Percentiles rank a stretch among this genome's conserved stretches.
Conservation (phyloP, 53 echinoderm and acorn worm genomes). For the Echinometra lucunter region DNA sequence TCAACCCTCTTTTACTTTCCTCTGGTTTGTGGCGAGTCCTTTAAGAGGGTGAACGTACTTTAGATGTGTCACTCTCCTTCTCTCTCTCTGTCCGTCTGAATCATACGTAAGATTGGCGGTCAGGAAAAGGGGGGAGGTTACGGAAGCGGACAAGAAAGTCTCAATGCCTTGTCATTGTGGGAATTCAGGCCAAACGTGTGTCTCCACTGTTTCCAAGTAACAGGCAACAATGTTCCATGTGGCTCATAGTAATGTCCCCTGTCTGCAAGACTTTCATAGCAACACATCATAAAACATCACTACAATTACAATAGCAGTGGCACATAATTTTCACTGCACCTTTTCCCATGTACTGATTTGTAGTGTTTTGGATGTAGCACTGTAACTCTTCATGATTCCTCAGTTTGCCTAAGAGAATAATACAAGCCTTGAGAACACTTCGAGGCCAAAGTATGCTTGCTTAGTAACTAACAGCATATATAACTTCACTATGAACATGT, state of each 20-base stretch:
- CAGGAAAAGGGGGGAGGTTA: slow-evolving; percentile 59
- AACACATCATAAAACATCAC: not conserved
- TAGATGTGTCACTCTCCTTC: slow-evolving; percentile 20
- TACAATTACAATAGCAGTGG: not conserved
- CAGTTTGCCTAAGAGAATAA: not conserved
- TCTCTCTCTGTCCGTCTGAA: slow-evolving; percentile 62
- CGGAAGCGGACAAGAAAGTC: slow-evolving; percentile 50
- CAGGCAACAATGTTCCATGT: slow-evolving; percentile 19
- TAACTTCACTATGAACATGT: slow-evolving; percentile 29
- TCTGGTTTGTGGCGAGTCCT: slow-evolving; percentile 31
- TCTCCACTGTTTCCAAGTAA: slow-evolving; percentile 31
- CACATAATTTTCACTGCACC: no score
- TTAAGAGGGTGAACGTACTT: slow-evolving; percentile 59
- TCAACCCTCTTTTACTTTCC: slow-evolving; percentile 55
- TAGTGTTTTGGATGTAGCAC: not conserved
- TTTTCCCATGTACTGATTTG: not conserved
- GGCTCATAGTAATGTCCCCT: not conserved
- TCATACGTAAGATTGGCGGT: slow-evolving; percentile 44
- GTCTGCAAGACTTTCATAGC: not conserved
- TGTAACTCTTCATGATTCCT: not conserved
- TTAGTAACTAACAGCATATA: not conserved
- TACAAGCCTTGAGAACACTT: not conserved
- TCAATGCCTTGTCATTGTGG: slow-evolving; percentile 60
- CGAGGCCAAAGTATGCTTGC: not conserved
- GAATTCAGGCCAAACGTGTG: slow-evolving; percentile 46